Conservation (phyloP, 2,797 vertebrate genomes). For the Basileuterus tristriatus region DNA sequence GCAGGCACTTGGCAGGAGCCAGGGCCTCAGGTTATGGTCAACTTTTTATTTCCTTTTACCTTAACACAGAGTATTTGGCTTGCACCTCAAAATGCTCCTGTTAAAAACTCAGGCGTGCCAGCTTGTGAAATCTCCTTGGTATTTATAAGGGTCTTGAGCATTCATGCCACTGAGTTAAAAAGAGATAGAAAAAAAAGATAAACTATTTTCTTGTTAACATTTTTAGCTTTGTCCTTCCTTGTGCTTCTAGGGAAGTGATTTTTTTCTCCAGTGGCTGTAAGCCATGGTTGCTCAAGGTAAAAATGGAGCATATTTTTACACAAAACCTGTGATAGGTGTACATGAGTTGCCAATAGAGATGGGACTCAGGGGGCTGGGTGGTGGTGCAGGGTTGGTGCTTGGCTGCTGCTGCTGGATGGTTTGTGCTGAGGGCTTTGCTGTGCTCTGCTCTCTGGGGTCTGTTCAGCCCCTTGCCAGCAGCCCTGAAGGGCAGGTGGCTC, state of each 20-base stretch:
- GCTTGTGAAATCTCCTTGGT: conserved; percentile 34
- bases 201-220: conserved; percentile 47
- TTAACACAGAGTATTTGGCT: conserved; percentile 29
- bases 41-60: conserved; percentile 21
- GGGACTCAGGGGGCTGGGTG: background rate
- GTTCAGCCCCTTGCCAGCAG: background rate
- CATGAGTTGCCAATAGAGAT: background rate
- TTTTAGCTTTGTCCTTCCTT: conserved; percentile 12
- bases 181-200: background rate
- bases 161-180: conserved; percentile 46
- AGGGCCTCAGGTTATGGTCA: conserved; percentile 73
- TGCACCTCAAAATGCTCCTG: conserved; percentile 35
- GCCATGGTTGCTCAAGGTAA: conserved; percentile 57
- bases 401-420: background rate
- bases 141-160: conserved; percentile 46
- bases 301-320: conserved; percentile 7
- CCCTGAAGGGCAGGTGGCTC: background rate
- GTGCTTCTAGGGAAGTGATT: conserved; percentile 50
- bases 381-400: background rate
- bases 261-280: conserved; percentile 57
- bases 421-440: background rate
- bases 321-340: background rate
- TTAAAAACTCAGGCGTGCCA: conserved; percentile 36
- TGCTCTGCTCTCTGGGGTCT: background rate
- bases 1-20: conserved; percentile 73